Base-by-base conservation (phyloP, 2,797 vertebrate species). In the Varecia variegata region DNA sequence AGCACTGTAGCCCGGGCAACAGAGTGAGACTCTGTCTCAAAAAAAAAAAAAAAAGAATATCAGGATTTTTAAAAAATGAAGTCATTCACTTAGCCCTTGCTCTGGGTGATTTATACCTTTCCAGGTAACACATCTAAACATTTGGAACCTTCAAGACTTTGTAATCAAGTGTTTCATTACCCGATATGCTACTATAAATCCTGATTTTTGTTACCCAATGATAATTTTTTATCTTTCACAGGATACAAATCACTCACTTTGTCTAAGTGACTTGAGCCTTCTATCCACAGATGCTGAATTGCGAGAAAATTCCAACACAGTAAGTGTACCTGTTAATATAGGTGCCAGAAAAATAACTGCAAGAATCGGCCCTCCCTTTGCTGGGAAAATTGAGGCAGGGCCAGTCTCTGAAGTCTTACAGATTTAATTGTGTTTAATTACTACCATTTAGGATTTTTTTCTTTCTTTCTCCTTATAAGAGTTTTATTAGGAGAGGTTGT, bases 171-270 rank as follows among this genome's bases (percentile, higher is more conserved):
- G n/a, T 88, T 82, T 88, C 70, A 38, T 89, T 92, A 88, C 5
- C 18, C 68, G 25, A 90, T 52, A 23, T 56, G 30, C 68, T 91
- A 32, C 25, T 93, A 0, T 82, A 96, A 65, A 92, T 74, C 52
- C 58, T 92, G 40, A 43, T 73, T 93, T 70, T 87, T 70, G 47
- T 79, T 96, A 80, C 21, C 93, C 30, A 93, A 71, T 6, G 80
- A 77, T 27, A 67, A 38, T 74, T 93, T 94, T 92, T 20, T 87
- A 56, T 96, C 93, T 89, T 95, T 90, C 47, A 73, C 98, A 99
- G 99, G 99, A 99, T 99, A 99, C 99, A 98, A 99, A 99, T 99
- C 99, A 99, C 98, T 99, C 99, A 1, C 99, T 99, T 98, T 99
- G 99, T 98, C 99, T 99, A 98, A 99, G 99, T 98, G 99, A 99